Evolutionary conservation across 2,113 vertebrate species (phyloP).

Genomic region (Phaethon lepturus): DNA sequence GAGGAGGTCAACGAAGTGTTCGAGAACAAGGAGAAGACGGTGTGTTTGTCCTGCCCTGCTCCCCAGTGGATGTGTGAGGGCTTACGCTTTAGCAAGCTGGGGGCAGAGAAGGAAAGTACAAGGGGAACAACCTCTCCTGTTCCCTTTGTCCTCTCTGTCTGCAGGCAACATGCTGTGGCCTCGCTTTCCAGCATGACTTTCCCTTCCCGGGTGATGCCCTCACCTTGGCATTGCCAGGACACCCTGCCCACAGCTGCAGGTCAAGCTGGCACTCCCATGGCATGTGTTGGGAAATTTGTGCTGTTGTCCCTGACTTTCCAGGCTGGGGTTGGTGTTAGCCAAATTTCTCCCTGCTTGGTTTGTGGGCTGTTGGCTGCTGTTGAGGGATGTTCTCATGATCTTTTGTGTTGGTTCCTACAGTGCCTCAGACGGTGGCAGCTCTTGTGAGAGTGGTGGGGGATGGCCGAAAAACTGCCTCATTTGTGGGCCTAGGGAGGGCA

Average conservation of each 20-base stretch:
- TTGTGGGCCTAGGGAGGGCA: background rate
- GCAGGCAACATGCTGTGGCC: background rate
- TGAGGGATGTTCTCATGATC: background rate
- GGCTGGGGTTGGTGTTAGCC: background rate
- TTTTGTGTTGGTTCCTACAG: background rate
- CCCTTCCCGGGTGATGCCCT: background rate
- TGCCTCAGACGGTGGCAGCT: fast-evolving
- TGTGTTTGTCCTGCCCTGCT: conserved; percentile 46
- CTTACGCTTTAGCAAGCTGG: background rate
- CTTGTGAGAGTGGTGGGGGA: background rate
- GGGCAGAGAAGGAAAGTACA: background rate
- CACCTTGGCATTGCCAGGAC: background rate
- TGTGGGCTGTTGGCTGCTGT: background rate
- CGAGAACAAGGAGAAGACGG: conserved; percentile 88
- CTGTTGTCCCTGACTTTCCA: background rate
- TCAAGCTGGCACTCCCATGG: background rate
- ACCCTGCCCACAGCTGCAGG: background rate
- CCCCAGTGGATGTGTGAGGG: background rate
- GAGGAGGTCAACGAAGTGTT: conserved; percentile 91
- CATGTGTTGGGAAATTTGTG: background rate
- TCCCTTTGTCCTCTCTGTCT: background rate
- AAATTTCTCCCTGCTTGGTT: background rate
- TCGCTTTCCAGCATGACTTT: background rate
- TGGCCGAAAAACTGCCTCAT: background rate
- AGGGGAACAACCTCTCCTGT: background rate